Conservation (phyloP, 30 jellyfish, hydroid and myxozoan genomes). For the Nemopilema nomurai region DNA sequence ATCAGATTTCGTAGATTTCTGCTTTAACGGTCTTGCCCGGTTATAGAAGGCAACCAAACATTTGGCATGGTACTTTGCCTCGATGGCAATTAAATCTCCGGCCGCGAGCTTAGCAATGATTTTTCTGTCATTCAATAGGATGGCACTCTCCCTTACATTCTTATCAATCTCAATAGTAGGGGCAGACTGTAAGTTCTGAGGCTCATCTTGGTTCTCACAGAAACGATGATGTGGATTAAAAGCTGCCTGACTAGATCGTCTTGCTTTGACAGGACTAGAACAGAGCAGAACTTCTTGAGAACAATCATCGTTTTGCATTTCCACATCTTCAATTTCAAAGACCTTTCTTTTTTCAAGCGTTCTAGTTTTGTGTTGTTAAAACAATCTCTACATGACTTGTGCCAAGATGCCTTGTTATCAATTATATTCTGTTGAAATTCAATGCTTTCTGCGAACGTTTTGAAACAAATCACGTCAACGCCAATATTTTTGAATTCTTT, state of each 20-base stretch:
- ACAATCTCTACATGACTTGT: background rate
- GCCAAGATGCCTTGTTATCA: conserved; percentile 8
- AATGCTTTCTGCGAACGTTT: background rate
- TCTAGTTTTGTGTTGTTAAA: conserved; percentile 1
- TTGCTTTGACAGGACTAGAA: background rate
- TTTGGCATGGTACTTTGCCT: conserved; percentile 5
- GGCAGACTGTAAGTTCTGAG: conserved; percentile 11
- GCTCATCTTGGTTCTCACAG: background rate
- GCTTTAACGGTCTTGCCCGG: conserved; percentile 10
- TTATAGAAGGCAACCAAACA: conserved; percentile 7
- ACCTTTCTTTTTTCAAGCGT: background rate
- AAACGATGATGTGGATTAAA: background rate
- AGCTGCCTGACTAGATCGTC: background rate
- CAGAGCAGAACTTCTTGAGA: background rate
- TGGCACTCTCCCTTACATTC: conserved; percentile 16
- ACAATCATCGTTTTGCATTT: background rate
- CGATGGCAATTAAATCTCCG: conserved; percentile 14
- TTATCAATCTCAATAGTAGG: conserved; percentile 9
- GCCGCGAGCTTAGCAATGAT: conserved; percentile 23
- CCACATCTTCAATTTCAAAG: background rate
- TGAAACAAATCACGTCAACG: conserved; percentile 7
- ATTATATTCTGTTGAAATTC: conserved; percentile 3
- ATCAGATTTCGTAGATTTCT: conserved; percentile 5
- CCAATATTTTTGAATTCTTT: conserved; percentile 10
- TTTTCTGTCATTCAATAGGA: conserved; percentile 6